Evolutionary conservation across 35 echinoderm and acorn worm genomes (phyloP), one percentile per base, ranked within the genome.

Genomic region (Diadema setosum): DNA sequence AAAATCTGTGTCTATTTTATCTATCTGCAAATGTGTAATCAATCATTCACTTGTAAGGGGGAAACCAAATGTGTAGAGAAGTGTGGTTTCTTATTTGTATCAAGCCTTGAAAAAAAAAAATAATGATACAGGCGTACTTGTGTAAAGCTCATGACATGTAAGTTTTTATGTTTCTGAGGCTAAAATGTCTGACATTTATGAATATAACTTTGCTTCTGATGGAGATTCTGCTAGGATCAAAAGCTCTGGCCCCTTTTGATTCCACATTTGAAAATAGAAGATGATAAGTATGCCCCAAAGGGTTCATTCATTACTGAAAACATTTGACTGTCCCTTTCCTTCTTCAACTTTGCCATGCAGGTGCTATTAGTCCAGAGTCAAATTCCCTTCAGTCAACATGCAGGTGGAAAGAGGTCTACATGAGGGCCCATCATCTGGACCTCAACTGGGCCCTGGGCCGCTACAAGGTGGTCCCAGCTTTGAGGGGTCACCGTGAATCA

Each of bases 391-490:
- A 30, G 14, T 45, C 85, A 42, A 92, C 84, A 2, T 87, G 90
- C 76, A 81, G 76, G 46, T 92, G 90, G 90, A 92, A 92, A 35
- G 76, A 92, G 70, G 65, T 87, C 20, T 92, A 92, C 50, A 92
- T 92, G 90, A 92, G 90, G 23, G 90, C 90, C 9, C 46, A 86
- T 59, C 90, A 92, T 81, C 60, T 92, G 46, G 84, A 82, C 49
- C 70, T 27, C 15, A 92, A 92, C 43, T 92, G 90, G 90, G 75
- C 52, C 1, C 57, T 70, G 70, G 90, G 90, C 15, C 57, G 84
- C 5, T 92, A 92, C 42, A 78, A 40, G 30, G 70, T 92, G 16
- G 58, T 85, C 8, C 90, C 90, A 87, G 50, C 86, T 16, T 39
- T 92, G 45, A 86, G 84, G 31, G 73, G 90, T 4, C 90, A 92